Conservation (phyloP, 2,113 vertebrate genomes). For the Malurus melanocephalus region DNA sequence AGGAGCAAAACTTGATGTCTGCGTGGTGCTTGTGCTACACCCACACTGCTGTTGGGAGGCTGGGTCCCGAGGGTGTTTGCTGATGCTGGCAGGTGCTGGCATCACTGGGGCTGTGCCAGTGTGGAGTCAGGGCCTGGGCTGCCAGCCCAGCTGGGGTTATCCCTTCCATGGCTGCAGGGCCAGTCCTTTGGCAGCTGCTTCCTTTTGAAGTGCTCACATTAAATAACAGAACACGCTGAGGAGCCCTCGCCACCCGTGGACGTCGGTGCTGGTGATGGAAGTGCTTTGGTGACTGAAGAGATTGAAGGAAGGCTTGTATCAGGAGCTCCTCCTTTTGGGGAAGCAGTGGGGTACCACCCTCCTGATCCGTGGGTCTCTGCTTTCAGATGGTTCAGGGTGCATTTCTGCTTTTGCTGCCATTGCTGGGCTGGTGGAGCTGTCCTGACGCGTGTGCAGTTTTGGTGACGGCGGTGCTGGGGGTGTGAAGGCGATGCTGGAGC, state of each 20-base stretch:
- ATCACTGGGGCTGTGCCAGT: neutral
- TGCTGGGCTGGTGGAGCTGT: rapidly evolving
- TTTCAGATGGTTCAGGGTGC: neutral
- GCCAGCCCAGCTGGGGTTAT: neutral
- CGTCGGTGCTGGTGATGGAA: neutral
- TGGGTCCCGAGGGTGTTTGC: neutral
- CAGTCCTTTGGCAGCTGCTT: neutral
- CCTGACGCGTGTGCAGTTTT: rapidly evolving
- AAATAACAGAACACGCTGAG: neutral
- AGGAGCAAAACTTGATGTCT: neutral
- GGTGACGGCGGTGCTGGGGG: rapidly evolving
- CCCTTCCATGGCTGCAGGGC: slow-evolving; percentile 26
- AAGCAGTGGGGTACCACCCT: neutral
- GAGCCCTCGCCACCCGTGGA: neutral
- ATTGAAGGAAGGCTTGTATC: neutral
- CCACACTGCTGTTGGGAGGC: neutral
- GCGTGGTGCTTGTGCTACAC: neutral
- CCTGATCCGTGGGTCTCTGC: neutral
- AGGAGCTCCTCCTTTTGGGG: neutral
- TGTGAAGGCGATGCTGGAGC: neutral
- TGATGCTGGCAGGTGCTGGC: neutral
- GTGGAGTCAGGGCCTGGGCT: neutral
- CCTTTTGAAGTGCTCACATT: neutral
- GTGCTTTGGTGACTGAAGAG: neutral
- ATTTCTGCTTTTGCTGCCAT: neutral